Percentiles rank a stretch among this genome's conserved stretches.
Conservation (phyloP, 64 coral and sea anemone genomes). For the Porites australiensis region DNA sequence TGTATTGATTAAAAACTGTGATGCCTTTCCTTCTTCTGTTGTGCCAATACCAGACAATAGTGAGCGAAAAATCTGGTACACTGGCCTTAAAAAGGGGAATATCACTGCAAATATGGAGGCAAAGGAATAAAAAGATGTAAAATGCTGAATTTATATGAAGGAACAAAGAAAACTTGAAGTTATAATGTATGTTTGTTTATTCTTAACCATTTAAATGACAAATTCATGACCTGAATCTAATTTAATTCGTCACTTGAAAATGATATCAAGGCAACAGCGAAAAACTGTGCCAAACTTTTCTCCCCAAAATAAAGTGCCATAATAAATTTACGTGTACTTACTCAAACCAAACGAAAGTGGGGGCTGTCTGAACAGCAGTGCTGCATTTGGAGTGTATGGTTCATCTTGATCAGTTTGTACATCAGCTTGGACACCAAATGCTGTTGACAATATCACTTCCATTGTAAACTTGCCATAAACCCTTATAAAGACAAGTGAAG, state of each 20-base stretch:
- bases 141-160: too few relatives aligned
- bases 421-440: slow-evolving; percentile 38
- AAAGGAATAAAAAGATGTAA: not conserved
- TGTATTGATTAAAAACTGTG: not conserved
- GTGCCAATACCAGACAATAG: not conserved
- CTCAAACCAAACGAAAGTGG: not conserved
- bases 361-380: not conserved
- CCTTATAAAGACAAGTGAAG: not conserved
- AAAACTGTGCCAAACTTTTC: too few relatives aligned
- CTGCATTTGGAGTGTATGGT: slow-evolving; percentile 21
- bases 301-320: too few relatives aligned
- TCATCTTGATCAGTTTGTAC: slow-evolving; percentile 41
- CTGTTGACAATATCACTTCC: slow-evolving; percentile 43
- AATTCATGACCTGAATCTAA: too few relatives aligned
- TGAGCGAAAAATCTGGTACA: not conserved
- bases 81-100: not conserved
- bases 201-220: too few relatives aligned
- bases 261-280: too few relatives aligned
- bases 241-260: too few relatives aligned
- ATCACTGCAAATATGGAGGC: not conserved
- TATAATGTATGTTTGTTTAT: too few relatives aligned
- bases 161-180: too few relatives aligned
- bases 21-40: slow-evolving; percentile 2
- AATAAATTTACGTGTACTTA: not conserved
- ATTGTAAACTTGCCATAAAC: slow-evolving; percentile 53